A percentile compares a stretch with the other conserved stretches of the same genome.
Conservation (phyloP, 1,140 invertebrate genomes). For the Nebria ingens region DNA sequence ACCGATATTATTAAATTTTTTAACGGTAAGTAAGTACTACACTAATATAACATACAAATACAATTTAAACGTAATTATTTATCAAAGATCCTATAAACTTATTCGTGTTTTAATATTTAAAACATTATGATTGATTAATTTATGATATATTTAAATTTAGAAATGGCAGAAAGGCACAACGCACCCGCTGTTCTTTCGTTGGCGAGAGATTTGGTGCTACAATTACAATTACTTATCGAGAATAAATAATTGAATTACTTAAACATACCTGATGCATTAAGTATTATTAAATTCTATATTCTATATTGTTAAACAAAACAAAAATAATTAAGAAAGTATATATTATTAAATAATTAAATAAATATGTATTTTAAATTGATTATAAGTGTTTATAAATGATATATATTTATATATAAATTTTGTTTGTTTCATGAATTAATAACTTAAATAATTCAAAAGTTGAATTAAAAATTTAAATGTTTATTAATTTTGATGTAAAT, state of each 20-base stretch:
- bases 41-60: too few species aligned
- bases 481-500: too few species aligned
- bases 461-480: too few species aligned
- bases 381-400: slow-evolving; percentile 1
- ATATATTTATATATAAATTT: slow-evolving; percentile 7
- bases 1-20: slow-evolving; percentile 98
- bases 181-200: slow-evolving; percentile 68
- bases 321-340: not conserved
- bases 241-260: slow-evolving; percentile 54
- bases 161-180: slow-evolving; percentile 92
- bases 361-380: slow-evolving; percentile 6
- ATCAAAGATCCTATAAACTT: not conserved
- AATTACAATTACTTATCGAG: slow-evolving; percentile 83
- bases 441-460: too few species aligned
- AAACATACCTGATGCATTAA: not conserved
- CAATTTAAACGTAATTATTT: too few species aligned
- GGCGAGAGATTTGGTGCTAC: slow-evolving; percentile 71
- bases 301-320: not conserved
- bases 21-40: slow-evolving; percentile 65
- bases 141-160: too few species aligned
- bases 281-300: not conserved
- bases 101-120: too few species aligned
- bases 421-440: not conserved
- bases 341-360: slow-evolving; percentile 1
- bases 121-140: too few species aligned